Conservation (phyloP, 1,140 invertebrate genomes). For the Lucilia cuprina region DNA sequence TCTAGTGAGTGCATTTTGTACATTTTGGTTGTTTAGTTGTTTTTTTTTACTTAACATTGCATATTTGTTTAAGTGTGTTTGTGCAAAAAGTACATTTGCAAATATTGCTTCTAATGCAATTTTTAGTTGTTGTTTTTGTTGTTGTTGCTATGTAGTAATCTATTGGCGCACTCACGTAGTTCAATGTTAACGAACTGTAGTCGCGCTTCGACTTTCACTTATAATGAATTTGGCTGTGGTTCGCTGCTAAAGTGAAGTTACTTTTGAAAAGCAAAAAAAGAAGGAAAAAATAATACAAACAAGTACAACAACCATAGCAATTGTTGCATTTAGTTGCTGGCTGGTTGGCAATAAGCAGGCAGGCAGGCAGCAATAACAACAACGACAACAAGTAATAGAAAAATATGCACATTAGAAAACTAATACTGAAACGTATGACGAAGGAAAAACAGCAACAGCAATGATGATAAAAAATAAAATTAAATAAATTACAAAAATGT, state of each 20-base stretch:
- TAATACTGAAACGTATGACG: constrained; percentile 15
- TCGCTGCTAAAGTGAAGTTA: constrained; percentile 36
- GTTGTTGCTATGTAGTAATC: constrained; percentile 36
- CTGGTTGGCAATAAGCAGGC: not conserved
- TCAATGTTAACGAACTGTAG: constrained; percentile 62
- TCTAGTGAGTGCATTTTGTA: not conserved
- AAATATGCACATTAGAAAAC: constrained; percentile 18
- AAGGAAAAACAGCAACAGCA: not conserved
- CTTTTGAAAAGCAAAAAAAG: not conserved
- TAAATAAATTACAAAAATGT: not conserved
- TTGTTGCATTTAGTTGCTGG: not conserved
- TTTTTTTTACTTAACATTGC: not conserved
- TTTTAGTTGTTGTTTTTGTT: constrained; percentile 39
- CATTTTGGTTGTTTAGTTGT: not conserved
- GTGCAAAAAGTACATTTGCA: not conserved
- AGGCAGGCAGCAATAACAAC: not conserved
- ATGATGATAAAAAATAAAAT: not conserved
- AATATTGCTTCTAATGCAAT: not conserved
- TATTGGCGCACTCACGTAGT: constrained; percentile 48
- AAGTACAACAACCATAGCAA: constrained; percentile 1
- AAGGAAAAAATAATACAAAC: not conserved
- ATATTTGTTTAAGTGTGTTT: not conserved
- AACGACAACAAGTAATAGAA: not conserved
- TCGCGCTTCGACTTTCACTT: constrained; percentile 42
- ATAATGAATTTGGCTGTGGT: constrained; percentile 42